These are phyloP conservation scores for Petaurus breviceps DNA, from an alignment of 2,113 vertebrate species.

Conservation along the genomic window DNA sequence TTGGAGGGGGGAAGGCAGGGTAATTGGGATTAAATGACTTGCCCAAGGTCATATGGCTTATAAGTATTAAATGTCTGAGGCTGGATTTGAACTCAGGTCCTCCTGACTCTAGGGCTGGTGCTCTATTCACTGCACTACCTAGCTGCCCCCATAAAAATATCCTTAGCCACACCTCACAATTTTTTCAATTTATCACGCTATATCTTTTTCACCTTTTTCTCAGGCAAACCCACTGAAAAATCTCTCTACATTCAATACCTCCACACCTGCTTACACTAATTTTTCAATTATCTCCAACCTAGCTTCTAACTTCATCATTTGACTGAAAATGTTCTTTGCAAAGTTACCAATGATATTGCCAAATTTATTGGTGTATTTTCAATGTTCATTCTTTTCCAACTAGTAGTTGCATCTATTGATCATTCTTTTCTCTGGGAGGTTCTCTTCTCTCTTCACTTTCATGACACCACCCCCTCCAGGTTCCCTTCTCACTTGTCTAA, in stretches of 20 bases:
- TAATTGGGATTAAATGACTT: too few species aligned
- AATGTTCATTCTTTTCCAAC: too few species aligned
- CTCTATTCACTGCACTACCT: too few species aligned
- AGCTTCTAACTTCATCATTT: not conserved
- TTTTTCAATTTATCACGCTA: not conserved
- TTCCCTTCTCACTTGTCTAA: not conserved
- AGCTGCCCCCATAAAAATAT: not conserved
- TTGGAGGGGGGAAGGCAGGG: too few species aligned
- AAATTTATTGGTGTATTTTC: too few species aligned
- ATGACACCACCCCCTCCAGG: not conserved
- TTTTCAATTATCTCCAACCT: not conserved
- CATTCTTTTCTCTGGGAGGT: too few species aligned
- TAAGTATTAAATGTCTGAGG: too few species aligned
- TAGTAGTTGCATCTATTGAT: too few species aligned
- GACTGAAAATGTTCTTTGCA: not conserved
- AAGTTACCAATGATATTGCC: too few species aligned
- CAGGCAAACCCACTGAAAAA: not conserved
- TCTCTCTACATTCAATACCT: not conserved
- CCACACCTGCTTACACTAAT: not conserved
- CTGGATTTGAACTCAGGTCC: too few species aligned
- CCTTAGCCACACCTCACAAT: not conserved
- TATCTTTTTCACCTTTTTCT: not conserved
- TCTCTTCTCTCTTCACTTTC: not conserved
- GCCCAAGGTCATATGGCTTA: too few species aligned
- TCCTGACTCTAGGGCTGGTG: too few species aligned